A percentile compares a stretch with the other conserved stretches of the same genome.
Conservation (phyloP, 2,888 invertebrate genomes). For the Falcaria lacertinaria region DNA sequence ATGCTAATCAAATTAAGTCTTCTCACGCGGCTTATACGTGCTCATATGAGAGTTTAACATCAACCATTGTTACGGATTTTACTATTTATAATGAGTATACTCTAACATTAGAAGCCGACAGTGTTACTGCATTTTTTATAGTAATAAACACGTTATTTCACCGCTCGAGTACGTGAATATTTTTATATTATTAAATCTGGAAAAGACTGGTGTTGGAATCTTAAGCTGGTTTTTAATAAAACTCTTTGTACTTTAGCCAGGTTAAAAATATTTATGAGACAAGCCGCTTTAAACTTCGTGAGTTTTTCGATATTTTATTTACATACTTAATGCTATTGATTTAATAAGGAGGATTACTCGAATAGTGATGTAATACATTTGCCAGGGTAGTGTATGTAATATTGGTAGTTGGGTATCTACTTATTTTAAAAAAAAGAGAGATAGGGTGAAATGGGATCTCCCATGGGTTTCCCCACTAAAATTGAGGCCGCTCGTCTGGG, state of each 20-base stretch:
- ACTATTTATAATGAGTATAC: not conserved
- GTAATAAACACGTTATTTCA: not conserved
- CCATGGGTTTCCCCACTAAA: no score
- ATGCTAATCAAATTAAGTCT: not conserved
- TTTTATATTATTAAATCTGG: not conserved
- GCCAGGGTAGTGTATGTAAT: no score
- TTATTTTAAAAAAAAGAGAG: no score
- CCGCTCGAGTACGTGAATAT: not conserved
- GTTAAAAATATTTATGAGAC: no score
- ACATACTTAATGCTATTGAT: no score
- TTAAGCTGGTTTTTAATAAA: not conserved
- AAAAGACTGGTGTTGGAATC: not conserved
- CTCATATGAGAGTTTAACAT: conserved; percentile 1
- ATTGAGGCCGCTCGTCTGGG: no score
- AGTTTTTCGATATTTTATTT: no score
- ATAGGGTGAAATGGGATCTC: no score
- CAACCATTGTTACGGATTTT: conserved; percentile 2
- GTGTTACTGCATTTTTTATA: not conserved
- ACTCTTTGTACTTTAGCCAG: not conserved
- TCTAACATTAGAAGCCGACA: not conserved
- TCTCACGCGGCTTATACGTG: not conserved
- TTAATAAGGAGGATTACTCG: no score
- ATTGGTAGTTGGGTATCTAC: no score
- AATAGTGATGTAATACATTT: no score
- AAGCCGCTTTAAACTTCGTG: no score